A percentile compares a stretch with the other conserved stretches of the same genome.
Conservation (phyloP, 2,797 vertebrate genomes). For the Gallinago solitaria region DNA sequence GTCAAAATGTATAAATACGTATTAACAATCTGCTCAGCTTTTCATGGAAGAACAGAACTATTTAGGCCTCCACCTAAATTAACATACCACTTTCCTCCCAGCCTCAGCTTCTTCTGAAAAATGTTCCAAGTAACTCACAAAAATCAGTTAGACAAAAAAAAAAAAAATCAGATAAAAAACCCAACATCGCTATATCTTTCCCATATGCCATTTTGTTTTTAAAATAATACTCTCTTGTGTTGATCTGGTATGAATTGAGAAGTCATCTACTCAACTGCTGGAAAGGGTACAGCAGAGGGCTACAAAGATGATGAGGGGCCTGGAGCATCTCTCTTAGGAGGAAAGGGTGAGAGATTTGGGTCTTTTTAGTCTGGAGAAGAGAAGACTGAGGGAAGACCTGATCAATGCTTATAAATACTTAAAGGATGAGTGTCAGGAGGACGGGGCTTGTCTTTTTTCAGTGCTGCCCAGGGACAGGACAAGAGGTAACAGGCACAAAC, state of each 20-base stretch:
- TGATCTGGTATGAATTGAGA: neutral
- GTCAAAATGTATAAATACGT: neutral
- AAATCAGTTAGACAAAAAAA: neutral
- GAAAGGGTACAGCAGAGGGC: no score
- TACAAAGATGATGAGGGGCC: no score
- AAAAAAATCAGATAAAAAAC: neutral
- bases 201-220: neutral
- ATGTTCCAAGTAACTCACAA: neutral
- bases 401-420: no score
- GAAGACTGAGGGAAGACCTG: no score
- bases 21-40: neutral
- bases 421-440: no score
- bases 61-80: neutral
- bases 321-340: no score
- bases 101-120: neutral
- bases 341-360: no score
- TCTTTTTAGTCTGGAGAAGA: no score
- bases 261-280: no score
- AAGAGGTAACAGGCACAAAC: no score
- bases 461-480: no score
- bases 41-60: neutral
- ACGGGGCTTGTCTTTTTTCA: no score
- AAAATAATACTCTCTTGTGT: neutral
- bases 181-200: neutral
- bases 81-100: neutral